Percentiles rank a stretch among this genome's conserved stretches.
phyloP scores from a whole-genome alignment of 2,888 invertebrate genomes.

The Adelphocoris suturalis region DNA sequence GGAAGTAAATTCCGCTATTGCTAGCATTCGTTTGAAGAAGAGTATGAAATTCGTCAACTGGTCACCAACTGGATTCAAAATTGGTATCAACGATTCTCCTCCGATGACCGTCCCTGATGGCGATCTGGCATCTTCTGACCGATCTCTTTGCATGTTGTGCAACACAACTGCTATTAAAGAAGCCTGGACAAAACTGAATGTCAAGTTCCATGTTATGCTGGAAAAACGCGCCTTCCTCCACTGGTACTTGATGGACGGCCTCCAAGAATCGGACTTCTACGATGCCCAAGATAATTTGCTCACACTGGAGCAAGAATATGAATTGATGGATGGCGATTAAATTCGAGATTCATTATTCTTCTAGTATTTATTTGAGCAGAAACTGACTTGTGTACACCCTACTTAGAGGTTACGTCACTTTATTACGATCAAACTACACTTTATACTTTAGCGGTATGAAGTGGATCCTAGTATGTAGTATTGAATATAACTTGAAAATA shows the following conservation, averaged over 20 bases:
- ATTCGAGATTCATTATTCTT: not conserved
- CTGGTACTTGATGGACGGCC: conserved; percentile 84
- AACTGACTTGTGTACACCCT: too few species aligned
- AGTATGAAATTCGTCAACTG: conserved; percentile 93
- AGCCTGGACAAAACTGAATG: conserved; percentile 82
- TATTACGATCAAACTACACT: too few species aligned
- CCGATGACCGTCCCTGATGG: conserved; percentile 83
- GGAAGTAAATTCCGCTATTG: conserved; percentile 92
- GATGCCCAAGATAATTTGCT: conserved; percentile 71
- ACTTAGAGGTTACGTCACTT: too few species aligned
- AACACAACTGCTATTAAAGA: conserved; percentile 86
- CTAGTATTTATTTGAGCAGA: not conserved
- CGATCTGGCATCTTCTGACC: conserved; percentile 80
- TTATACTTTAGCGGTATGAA: too few species aligned
- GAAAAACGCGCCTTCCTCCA: conserved; percentile 83
- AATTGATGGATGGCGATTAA: conserved; percentile 38
- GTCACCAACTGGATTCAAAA: conserved; percentile 93
- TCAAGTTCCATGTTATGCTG: conserved; percentile 83
- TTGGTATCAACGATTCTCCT: conserved; percentile 84
- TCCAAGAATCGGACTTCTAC: conserved; percentile 80
- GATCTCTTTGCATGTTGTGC: conserved; percentile 87
- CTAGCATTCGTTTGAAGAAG: conserved; percentile 87
- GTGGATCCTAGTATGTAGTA: too few species aligned
- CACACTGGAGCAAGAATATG: conserved; percentile 71
- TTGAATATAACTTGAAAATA: too few species aligned